Percentiles rank a stretch among this genome's conserved stretches.
These are phyloP conservation scores for Aphodius sticticus DNA, from an alignment of 2,888 invertebrate species.

Conservation along the genomic window DNA sequence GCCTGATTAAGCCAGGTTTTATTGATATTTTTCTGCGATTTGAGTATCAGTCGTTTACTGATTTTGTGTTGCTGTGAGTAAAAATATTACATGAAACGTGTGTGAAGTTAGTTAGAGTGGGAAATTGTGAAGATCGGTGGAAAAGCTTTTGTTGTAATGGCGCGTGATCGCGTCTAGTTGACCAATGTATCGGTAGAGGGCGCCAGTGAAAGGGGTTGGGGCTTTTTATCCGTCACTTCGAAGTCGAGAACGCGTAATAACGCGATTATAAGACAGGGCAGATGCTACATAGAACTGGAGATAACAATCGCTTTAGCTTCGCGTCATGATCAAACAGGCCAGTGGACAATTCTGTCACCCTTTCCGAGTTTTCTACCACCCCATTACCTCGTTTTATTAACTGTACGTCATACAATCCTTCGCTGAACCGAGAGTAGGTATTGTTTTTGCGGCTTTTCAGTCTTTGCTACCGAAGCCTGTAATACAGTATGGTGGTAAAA, in stretches of 20 bases:
- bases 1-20: not conserved
- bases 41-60: not conserved
- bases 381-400: not conserved
- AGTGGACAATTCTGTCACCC: slow-evolving; percentile 36
- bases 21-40: slow-evolving; percentile 4
- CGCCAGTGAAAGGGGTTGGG: slow-evolving; percentile 32
- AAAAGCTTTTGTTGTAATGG: slow-evolving; percentile 38
- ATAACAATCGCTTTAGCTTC: slow-evolving; percentile 46
- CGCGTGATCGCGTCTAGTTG: slow-evolving; percentile 33
- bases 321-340: slow-evolving; percentile 41
- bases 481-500: not conserved
- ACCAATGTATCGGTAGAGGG: slow-evolving; percentile 28
- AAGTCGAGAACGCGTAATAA: slow-evolving; percentile 49
- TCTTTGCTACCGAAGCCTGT: not conserved
- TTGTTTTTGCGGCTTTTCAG: not conserved
- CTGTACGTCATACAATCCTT: not conserved
- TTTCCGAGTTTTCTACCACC: not conserved
- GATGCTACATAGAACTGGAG: slow-evolving; percentile 41
- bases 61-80: not conserved
- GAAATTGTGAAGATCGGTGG: slow-evolving; percentile 35
- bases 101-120: not conserved
- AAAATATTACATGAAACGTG: too few relatives aligned
- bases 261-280: slow-evolving; percentile 48
- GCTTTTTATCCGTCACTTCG: slow-evolving; percentile 47
- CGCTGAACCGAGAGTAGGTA: not conserved